Evolutionary conservation across 2,797 vertebrate species (phyloP).

Genomic region (Pteronotus mesoamericanus): DNA sequence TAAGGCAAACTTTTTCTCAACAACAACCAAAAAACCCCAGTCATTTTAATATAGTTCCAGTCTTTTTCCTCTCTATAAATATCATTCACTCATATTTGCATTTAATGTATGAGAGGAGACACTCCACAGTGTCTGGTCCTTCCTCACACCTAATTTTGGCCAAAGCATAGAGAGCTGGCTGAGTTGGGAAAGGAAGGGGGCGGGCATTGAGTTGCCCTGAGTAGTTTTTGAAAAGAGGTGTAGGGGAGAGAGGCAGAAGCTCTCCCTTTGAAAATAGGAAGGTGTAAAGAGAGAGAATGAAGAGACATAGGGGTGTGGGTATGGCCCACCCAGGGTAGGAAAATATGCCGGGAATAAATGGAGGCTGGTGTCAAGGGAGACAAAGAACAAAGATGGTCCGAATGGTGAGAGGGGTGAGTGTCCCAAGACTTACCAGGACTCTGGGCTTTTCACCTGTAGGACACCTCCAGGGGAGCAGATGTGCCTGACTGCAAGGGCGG

Average conservation of each 20-base stretch:
- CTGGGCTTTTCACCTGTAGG: constrained; percentile 40
- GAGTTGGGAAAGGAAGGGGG: not conserved
- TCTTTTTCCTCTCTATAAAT: not conserved
- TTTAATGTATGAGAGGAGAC: not conserved
- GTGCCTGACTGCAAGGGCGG: not conserved
- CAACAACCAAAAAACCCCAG: not conserved
- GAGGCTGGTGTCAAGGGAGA: not conserved
- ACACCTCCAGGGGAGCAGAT: constrained; percentile 5
- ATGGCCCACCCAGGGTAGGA: not conserved
- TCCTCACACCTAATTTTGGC: not conserved
- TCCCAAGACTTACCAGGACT: constrained; percentile 51
- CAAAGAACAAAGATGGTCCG: not conserved
- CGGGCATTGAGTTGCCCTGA: not conserved
- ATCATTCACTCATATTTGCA: not conserved
- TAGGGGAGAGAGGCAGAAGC: not conserved
- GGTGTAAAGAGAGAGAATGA: not conserved
- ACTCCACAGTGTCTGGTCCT: not conserved
- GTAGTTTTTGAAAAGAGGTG: not conserved
- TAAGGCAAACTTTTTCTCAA: not conserved
- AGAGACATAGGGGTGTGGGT: not conserved
- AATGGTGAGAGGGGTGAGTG: not conserved
- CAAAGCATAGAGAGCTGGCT: not conserved
- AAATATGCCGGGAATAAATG: not conserved
- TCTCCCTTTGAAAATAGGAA: not conserved
- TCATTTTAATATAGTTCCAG: not conserved